A percentile compares a stretch with the other conserved stretches of the same genome.
Conservation (phyloP, 2,797 vertebrate genomes). For the Myotis planiceps region DNA sequence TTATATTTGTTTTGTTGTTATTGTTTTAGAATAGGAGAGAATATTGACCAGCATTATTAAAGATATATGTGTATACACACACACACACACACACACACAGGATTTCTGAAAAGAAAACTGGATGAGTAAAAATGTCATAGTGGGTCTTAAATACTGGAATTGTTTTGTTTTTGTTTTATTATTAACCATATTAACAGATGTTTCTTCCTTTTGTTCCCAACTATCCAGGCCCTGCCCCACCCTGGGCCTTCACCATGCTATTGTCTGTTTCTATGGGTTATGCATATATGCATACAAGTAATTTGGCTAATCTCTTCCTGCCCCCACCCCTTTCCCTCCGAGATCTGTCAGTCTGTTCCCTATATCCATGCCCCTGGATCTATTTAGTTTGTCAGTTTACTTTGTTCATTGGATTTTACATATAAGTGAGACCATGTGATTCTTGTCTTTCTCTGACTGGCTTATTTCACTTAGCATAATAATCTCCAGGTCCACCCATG, state of each 20-base stretch:
- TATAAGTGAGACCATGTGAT: neutral
- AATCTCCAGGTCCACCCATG: too few species aligned
- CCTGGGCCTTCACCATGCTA: neutral
- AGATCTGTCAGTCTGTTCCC: neutral
- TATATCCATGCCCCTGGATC: neutral
- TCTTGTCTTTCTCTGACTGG: neutral
- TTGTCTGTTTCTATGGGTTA: neutral
- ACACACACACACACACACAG: too few species aligned
- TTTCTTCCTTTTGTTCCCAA: neutral
- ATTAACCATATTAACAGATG: neutral
- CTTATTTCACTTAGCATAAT: neutral
- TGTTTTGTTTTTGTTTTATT: neutral
- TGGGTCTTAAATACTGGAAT: neutral
- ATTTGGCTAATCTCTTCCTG: neutral
- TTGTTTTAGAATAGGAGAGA: neutral
- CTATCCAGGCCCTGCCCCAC: neutral
- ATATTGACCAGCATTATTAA: neutral
- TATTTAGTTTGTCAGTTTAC: neutral
- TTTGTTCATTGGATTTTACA: neutral
- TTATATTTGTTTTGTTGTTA: neutral
- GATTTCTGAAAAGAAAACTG: neutral
- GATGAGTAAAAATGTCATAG: neutral
- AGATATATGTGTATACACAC: neutral
- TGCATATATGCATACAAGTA: neutral
- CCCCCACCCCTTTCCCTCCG: neutral